Evolutionary conservation across 2,888 invertebrate species (phyloP), one percentile per base, ranked within the genome.

Genomic region (Epiblema foenella): DNA sequence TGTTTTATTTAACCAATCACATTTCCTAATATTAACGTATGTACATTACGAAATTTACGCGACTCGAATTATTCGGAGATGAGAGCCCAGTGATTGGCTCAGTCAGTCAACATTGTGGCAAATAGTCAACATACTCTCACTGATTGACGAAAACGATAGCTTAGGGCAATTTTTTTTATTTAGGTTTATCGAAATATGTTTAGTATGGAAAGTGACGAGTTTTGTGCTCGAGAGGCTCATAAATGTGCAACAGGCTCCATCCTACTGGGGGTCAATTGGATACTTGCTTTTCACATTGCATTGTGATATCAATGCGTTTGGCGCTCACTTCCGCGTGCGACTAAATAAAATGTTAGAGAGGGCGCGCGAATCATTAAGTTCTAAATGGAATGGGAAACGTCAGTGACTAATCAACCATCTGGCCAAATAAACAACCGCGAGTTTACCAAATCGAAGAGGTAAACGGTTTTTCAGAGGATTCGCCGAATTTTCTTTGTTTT

Each of bases 181-280:
- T n/a, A n/a, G n/a, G n/a, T n/a, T n/a, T n/a, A n/a, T n/a, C n/a
- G n/a, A n/a, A n/a, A n/a, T n/a, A n/a, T n/a, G n/a, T n/a, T n/a
- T n/a, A n/a, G n/a, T n/a, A n/a, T n/a, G n/a, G n/a, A 24, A 24
- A 3, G 24, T n/a, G 10, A 15, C n/a, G 63, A 5, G 54, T 54
- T 70, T 70, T 70, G 59, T 60, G 59, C 58, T 42, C n/a, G 58
- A 65, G 64, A 58, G 52, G 59, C 59, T 70, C 49, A 69, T 69
- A 69, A 66, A 70, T 65, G 70, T 70, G 70, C 65, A 70, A 70
- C 70, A 65, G 65, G 65, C 37, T 33, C 56, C 8, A 20, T 8
- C n/a, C 46, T 12, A 5, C n/a, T 46, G 8, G n/a, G 46, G 46
- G 8, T 46, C n/a, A 1, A 46, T 8, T 7, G 5, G 15, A 46